Conservation (phyloP, 1,140 invertebrate genomes). For the Musca vetustissima region DNA sequence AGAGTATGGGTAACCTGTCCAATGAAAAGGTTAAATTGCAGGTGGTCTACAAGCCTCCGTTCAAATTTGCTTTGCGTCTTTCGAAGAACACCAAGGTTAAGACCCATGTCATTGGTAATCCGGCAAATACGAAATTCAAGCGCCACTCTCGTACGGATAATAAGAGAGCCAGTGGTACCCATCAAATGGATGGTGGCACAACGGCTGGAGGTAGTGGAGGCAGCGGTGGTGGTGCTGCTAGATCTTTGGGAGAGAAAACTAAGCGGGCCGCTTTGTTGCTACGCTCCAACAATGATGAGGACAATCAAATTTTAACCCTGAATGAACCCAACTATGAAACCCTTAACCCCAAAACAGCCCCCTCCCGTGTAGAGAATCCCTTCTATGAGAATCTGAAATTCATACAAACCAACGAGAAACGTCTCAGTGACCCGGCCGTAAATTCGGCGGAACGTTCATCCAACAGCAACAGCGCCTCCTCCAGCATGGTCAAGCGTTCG, state of each 20-base stretch:
- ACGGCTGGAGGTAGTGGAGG: constrained; percentile 27
- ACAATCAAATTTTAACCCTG: constrained; percentile 51
- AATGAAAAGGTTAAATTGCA: constrained; percentile 73
- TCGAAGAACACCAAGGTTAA: constrained; percentile 67
- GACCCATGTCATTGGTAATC: constrained; percentile 51
- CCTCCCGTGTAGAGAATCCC: constrained; percentile 27
- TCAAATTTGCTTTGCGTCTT: constrained; percentile 79
- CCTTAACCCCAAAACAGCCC: constrained; percentile 40
- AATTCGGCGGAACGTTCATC: neutral
- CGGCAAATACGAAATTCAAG: constrained; percentile 29
- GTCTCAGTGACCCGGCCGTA: constrained; percentile 1
- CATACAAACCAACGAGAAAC: constrained; percentile 27
- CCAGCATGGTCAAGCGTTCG: neutral
- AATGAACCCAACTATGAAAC: constrained; percentile 54
- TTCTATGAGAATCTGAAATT: constrained; percentile 47
- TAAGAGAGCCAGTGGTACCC: neutral
- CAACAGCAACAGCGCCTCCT: neutral
- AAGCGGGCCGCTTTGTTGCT: constrained; percentile 45
- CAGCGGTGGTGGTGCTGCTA: constrained; percentile 9
- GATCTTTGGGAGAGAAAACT: constrained; percentile 30
- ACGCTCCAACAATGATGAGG: constrained; percentile 44
- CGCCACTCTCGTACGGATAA: constrained; percentile 15
- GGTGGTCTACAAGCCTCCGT: constrained; percentile 83
- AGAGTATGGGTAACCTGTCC: constrained; percentile 48
- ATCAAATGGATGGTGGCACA: constrained; percentile 25